phyloP scores from a whole-genome alignment of 2,113 vertebrate genomes.

The Saccopteryx bilineata region DNA sequence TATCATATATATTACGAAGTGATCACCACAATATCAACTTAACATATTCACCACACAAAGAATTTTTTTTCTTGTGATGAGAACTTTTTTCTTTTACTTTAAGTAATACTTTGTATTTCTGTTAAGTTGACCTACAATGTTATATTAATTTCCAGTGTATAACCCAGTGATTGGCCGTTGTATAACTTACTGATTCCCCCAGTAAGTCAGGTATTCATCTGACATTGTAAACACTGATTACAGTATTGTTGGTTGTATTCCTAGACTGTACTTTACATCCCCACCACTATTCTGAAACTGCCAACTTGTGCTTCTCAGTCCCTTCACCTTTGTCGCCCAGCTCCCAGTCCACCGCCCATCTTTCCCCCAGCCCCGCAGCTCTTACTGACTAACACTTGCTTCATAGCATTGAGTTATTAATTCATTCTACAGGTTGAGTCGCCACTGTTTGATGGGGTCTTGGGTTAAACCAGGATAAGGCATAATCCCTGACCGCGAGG shows the following conservation, averaged over 20 bases:
- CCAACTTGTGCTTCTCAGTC: background rate
- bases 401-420: background rate
- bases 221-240: background rate
- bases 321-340: background rate
- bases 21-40: background rate
- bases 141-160: background rate
- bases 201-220: background rate
- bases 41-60: background rate
- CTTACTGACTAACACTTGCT: background rate
- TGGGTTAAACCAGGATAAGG: conserved; percentile 30
- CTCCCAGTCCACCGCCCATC: background rate
- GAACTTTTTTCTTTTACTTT: background rate
- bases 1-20: background rate
- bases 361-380: background rate
- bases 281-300: background rate
- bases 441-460: background rate
- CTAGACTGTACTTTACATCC: background rate
- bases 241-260: background rate
- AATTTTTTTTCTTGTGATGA: background rate
- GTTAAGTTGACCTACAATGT: background rate
- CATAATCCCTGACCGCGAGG: background rate
- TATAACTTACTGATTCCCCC: background rate
- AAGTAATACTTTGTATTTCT: background rate
- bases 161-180: background rate
- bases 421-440: conserved; percentile 18